Evolutionary conservation across 2,888 invertebrate genomes (phyloP), one percentile per base, ranked within the genome.

Genomic region (Ophion ellenae): DNA sequence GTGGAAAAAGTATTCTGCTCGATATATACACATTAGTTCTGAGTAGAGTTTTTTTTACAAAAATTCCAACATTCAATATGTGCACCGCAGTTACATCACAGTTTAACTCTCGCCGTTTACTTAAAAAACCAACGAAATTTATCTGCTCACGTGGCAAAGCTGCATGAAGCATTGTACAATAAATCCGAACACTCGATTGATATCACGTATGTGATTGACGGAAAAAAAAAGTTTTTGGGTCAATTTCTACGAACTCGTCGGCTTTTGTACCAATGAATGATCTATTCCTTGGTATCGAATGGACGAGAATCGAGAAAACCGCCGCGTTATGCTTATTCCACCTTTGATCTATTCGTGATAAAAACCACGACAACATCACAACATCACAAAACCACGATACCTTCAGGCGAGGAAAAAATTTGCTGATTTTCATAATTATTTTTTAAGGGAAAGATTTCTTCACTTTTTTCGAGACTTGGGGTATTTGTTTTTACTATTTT

Each of bases 1-100:
- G 53, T 53, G 53, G 53, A 53, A 53, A 53, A 53, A 53, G 17
- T 53, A 53, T 53, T 17, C 53, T 17, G 53, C 17, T 53, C 14
- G 53, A 14, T 53, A 53, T 53, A 17, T 53, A 53, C 53, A 53
- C 17, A 17, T 53, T 53, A 53, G 53, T 14, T 53, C 53, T 2
- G 53, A 53, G 53, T 53, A 53, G 4, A 53, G 53, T 17, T 53
- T 53, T 53, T 53, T 53, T 53, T 53, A 53, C 53, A 53, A 53
- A 53, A 53, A 53, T 53, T 53, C 53, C 53, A 53, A 53, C 53
- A 53, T 53, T 53, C 53, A 53, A 53, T 53, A 53, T 53, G 53
- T 53, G 53, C 53, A 53, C 53, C 53, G 11, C 53, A 53, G 53
- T 53, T 53, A 53, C 53, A 53, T 53, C 53, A 53, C 53, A 53